These are phyloP conservation scores for Hermaeophaga mercurialis DNA, from an alignment of 2,888 invertebrate genomes.

Conservation along the genomic window DNA sequence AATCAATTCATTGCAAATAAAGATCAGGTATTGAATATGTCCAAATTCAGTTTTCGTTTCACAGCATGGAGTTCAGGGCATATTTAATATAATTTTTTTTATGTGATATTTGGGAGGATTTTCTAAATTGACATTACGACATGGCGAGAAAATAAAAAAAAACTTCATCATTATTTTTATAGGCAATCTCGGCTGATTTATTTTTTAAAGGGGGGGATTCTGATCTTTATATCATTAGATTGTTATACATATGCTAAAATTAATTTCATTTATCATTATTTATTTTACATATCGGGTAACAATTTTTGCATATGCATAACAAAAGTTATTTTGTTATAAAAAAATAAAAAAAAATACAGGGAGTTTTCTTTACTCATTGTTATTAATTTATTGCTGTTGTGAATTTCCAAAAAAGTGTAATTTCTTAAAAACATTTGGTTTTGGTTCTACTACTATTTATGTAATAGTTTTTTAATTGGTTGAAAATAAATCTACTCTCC, in stretches of 20 bases:
- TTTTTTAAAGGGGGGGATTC: constrained; percentile 40
- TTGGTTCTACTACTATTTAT: constrained; percentile 11
- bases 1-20: constrained; percentile 8
- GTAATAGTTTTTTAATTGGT: constrained; percentile 8
- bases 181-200: constrained; percentile 24
- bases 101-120: constrained; percentile 38
- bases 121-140: constrained; percentile 38
- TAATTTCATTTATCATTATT: constrained; percentile 38
- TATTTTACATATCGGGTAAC: constrained; percentile 47
- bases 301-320: constrained; percentile 47
- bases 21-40: constrained; percentile 30
- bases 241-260: constrained; percentile 45
- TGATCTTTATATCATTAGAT: constrained; percentile 42
- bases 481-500: constrained; percentile 8
- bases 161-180: constrained; percentile 18
- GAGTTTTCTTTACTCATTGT: constrained; percentile 29
- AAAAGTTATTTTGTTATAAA: constrained; percentile 51
- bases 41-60: constrained; percentile 4
- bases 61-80: constrained; percentile 10
- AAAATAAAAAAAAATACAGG: constrained; percentile 45
- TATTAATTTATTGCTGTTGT: constrained; percentile 16
- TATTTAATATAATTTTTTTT: constrained; percentile 30
- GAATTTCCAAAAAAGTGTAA: constrained; percentile 8
- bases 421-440: constrained; percentile 4
- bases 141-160: constrained; percentile 3